phyloP scores from a whole-genome alignment of 2,113 vertebrate genomes.

The Silurus asotus region DNA sequence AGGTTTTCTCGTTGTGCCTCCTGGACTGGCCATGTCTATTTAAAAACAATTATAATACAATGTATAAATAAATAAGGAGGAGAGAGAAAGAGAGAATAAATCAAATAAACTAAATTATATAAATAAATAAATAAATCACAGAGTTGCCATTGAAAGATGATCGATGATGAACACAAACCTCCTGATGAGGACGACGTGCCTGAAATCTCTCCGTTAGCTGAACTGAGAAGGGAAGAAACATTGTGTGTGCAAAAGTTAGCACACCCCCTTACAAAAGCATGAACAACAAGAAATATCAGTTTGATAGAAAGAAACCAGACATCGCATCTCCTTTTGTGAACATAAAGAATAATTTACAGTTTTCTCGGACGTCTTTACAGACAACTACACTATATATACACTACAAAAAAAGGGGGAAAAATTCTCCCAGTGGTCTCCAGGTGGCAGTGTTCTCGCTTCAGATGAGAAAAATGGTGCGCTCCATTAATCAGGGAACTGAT shows the following conservation, averaged over 20 bases:
- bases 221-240: conserved; percentile 14
- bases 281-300: too few relatives aligned
- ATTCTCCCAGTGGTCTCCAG: not conserved
- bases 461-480: not conserved
- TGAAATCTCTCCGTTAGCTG: conserved; percentile 22
- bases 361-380: not conserved
- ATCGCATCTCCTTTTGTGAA: not conserved
- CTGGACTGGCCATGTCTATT: not conserved
- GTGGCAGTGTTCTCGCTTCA: conserved; percentile 20
- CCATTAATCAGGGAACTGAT: not conserved
- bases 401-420: too few relatives aligned
- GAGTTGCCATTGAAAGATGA: not conserved
- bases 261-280: not conserved
- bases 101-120: too few relatives aligned
- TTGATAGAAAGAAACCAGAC: too few relatives aligned
- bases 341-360: not conserved
- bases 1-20: conserved; percentile 12
- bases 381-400: not conserved
- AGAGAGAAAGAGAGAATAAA: not conserved
- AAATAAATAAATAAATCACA: too few relatives aligned
- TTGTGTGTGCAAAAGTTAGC: not conserved
- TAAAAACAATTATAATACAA: too few relatives aligned
- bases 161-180: conserved; percentile 30
- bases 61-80: not conserved
- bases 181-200: not conserved